Evolutionary conservation across 2,113 vertebrate species (phyloP).

Genomic region (Vidua macroura): DNA sequence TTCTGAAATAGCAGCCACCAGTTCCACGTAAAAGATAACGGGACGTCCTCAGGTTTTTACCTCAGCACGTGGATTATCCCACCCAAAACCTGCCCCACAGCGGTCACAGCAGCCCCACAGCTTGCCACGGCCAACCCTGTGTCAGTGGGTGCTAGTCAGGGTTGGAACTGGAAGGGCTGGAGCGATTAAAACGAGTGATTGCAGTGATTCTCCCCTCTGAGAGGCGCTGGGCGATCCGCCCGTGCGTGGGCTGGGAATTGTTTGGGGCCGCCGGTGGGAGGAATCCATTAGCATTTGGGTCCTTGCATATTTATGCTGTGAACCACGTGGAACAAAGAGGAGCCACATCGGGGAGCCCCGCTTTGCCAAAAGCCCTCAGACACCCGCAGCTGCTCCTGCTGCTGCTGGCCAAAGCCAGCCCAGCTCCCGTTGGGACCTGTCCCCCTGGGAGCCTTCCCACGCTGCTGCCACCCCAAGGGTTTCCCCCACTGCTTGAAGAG

Average conservation of each 20-base stretch:
- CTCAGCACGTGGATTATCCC: background rate
- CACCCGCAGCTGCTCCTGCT: background rate
- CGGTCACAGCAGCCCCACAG: background rate
- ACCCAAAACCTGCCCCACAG: background rate
- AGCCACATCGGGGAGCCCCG: conserved; percentile 1
- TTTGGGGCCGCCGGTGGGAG: conserved; percentile 5
- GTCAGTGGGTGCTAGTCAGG: background rate
- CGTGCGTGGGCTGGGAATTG: background rate
- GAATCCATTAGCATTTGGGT: conserved; percentile 63
- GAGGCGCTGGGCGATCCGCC: background rate
- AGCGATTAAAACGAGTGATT: background rate
- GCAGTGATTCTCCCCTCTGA: background rate
- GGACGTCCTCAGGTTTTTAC: background rate
- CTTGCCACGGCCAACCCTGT: background rate
- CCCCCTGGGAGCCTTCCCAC: background rate
- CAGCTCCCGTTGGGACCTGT: background rate
- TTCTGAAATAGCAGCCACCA: background rate
- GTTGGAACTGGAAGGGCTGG: background rate
- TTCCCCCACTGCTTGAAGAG: background rate
- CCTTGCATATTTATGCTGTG: conserved; percentile 42
- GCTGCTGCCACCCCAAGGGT: background rate
- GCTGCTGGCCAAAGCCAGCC: background rate
- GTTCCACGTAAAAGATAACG: accelerated
- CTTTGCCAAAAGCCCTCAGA: conserved; percentile 34
- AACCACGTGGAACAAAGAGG: conserved; percentile 60